phyloP scores from a whole-genome alignment of 2,888 invertebrate species.

The Anticlea derivata region DNA sequence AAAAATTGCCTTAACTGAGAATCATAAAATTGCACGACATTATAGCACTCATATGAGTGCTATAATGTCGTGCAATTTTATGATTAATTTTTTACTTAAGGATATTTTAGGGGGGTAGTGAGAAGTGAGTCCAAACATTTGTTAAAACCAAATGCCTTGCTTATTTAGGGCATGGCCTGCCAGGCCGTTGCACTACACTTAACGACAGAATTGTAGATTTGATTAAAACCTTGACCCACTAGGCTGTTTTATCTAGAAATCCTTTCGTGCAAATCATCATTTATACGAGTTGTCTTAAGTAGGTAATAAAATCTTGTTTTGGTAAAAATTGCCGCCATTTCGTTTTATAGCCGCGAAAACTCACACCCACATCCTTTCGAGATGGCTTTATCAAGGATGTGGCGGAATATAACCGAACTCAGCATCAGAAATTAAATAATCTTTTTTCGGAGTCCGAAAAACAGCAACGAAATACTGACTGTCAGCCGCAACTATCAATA shows the following conservation, averaged over 20 bases:
- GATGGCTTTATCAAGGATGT: constrained; percentile 14
- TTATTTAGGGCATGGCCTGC: no score
- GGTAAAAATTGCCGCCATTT: constrained; percentile 21
- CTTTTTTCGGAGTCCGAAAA: background rate
- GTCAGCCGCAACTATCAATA: no score
- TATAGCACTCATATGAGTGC: no score
- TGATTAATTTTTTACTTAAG: no score
- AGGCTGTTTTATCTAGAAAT: background rate
- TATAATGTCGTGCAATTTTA: no score
- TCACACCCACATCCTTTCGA: constrained; percentile 21
- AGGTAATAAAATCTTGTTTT: constrained; percentile 20
- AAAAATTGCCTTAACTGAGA: no score
- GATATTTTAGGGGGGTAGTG: no score
- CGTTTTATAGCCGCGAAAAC: constrained; percentile 19
- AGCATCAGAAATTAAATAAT: background rate
- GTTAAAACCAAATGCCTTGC: no score
- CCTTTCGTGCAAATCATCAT: constrained; percentile 9
- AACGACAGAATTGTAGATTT: background rate
- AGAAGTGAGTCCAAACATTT: no score
- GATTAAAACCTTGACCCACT: constrained; percentile 5
- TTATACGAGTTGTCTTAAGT: constrained; percentile 8
- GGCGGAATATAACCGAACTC: no score
- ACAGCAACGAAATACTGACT: background rate
- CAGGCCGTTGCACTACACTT: background rate
- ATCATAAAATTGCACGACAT: no score